Evolutionary conservation across 1,140 invertebrate species (phyloP), one percentile per base, ranked within the genome.

Genomic region (Notospermus geniculatus): DNA sequence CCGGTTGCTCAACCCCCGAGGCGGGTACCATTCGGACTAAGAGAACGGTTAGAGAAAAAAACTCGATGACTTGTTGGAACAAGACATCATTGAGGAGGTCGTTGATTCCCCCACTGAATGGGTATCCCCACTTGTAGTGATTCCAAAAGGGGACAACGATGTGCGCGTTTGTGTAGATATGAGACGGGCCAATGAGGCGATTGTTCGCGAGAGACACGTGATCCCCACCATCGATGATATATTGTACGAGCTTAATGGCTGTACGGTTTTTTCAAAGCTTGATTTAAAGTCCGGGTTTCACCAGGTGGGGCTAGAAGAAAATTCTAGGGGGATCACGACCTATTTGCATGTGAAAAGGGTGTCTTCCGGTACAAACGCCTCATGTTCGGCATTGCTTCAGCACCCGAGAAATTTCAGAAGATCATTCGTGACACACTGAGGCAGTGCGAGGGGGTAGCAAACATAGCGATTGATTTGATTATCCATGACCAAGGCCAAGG

Each of bases 171-270:
- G 72, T 59, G 69, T 76, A 1, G 71, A 75, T 45, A 74, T 74
- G 73, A 55, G 63, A 41, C 19, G 57, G 23, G 66, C 66, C 0
- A 69, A 69, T 52, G 25, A 46, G 30, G 64, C 63, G 1, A 62
- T 75, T 17, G 19, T 57, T 28, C 15, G 69, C 1, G 71, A 74
- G 60, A 36, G 71, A 23, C 63, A 70, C 59, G 58, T 59, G 0
- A 76, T 68, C 0, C 69, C 74, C 13, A 74, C 69, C 15, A 50
- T 73, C 1, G 71, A 77, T 36, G 73, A 72, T 46, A 45, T 73
- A 1, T 22, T 75, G 13, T 23, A 64, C 15, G 65, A 70, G 17
- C 29, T 75, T 28, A 65, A 73, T 57, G 60, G 63, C 28, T 57
- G 57, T 11, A 57, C 36, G 0, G 50, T 66, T 9, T 60, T 67